Conservation (phyloP, 2,113 vertebrate species). For the Numenius arquata region DNA sequence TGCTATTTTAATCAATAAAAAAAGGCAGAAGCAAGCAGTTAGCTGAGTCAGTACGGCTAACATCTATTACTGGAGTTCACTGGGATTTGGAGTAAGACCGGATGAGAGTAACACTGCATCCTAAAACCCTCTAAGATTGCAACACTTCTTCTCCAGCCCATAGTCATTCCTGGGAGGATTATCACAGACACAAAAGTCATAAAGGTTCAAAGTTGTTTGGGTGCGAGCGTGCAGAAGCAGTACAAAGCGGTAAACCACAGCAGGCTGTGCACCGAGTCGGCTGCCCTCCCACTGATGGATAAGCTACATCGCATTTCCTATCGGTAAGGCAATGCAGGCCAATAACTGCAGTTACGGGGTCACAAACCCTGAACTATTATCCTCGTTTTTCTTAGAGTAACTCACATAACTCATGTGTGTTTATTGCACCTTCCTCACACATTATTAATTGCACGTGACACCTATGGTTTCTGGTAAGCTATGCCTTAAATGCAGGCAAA, state of each 20-base stretch:
- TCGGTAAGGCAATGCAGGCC: background rate
- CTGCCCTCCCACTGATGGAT: background rate
- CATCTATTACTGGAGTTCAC: background rate
- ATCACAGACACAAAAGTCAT: background rate
- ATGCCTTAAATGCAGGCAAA: background rate
- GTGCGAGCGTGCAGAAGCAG: fast-evolving
- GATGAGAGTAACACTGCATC: background rate
- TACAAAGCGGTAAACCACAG: background rate
- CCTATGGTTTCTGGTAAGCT: background rate
- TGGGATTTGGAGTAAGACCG: background rate
- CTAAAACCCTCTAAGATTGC: background rate
- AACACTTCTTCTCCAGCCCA: background rate
- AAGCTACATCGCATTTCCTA: background rate
- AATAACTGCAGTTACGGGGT: fast-evolving
- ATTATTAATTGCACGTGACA: background rate
- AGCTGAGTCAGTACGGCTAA: background rate
- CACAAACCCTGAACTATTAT: background rate
- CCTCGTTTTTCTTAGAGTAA: background rate
- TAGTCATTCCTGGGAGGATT: background rate
- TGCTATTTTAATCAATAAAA: background rate
- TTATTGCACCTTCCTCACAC: background rate
- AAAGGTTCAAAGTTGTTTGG: background rate
- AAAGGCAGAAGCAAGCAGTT: background rate
- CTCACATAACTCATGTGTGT: background rate
- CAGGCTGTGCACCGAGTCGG: background rate